Conservation (phyloP, 2,113 vertebrate species). For the Galeopterus variegatus region DNA sequence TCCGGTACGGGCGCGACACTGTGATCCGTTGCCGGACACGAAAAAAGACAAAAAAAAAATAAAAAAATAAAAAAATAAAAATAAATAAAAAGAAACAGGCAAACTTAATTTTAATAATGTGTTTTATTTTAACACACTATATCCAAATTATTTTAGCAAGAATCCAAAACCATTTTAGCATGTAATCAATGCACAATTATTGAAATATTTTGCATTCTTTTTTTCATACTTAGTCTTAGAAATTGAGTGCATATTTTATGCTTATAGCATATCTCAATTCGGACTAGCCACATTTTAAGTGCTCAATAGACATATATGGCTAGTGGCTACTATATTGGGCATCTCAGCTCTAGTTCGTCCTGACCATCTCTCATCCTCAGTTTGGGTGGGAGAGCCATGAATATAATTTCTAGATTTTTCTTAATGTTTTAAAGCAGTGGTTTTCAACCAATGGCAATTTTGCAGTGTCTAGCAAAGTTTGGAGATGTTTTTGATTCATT, state of each 20-base stretch:
- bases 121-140: background rate
- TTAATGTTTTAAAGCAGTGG: background rate
- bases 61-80: too few relatives aligned
- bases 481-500: conserved; percentile 10
- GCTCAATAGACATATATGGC: background rate
- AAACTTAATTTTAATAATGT: background rate
- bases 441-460: background rate
- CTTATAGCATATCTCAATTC: background rate
- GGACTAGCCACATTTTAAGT: background rate
- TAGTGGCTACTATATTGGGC: background rate
- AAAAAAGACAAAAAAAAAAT: too few relatives aligned
- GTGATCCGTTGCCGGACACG: too few relatives aligned
- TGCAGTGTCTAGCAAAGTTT: background rate
- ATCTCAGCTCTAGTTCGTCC: background rate
- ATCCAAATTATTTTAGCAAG: background rate
- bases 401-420: background rate
- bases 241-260: background rate
- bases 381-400: background rate
- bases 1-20: too few relatives aligned
- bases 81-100: too few relatives aligned
- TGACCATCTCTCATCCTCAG: background rate
- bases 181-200: background rate
- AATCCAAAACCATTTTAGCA: background rate
- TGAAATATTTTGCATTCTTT: background rate
- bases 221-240: background rate